A percentile compares a stretch with the other conserved stretches of the same genome.
These are phyloP conservation scores for Agrilus biguttatus DNA, from an alignment of 2,888 invertebrate species.

Conservation along the genomic window DNA sequence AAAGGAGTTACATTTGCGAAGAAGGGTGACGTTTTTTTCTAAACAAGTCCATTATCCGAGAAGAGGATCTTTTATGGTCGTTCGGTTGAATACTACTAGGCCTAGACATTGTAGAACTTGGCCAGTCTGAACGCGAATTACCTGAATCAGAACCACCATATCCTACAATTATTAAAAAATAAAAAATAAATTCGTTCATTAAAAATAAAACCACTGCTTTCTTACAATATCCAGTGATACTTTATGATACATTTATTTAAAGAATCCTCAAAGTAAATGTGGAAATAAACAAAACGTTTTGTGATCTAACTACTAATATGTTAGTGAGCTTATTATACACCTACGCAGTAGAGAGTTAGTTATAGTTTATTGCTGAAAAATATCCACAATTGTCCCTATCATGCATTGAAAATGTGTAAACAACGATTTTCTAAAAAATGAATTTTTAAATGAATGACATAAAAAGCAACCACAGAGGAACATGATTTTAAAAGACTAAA, in stretches of 20 bases:
- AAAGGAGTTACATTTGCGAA: slow-evolving; percentile 11
- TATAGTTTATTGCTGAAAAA: no score
- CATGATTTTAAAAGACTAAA: no score
- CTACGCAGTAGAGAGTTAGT: no score
- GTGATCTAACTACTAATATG: no score
- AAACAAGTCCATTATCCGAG: slow-evolving; percentile 45
- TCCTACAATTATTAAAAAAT: slow-evolving; percentile 4
- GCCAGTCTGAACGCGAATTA: slow-evolving; percentile 15
- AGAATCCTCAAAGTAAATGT: not conserved
- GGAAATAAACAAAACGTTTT: not conserved
- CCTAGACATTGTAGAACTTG: slow-evolving; percentile 8
- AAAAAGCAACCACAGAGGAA: no score
- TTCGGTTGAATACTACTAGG: slow-evolving; percentile 25
- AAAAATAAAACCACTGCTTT: no score
- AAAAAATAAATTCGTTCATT: not conserved
- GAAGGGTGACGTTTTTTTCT: slow-evolving; percentile 27
- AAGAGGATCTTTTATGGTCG: slow-evolving; percentile 44
- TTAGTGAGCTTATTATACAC: no score
- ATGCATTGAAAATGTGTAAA: no score
- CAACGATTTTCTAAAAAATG: no score
- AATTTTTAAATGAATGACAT: no score
- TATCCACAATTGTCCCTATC: no score
- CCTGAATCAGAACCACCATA: slow-evolving; percentile 6
- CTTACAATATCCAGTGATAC: not conserved
- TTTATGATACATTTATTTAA: not conserved